Evolutionary conservation across 2,113 vertebrate species (phyloP), one percentile per base, ranked within the genome.

Genomic region (Catagonus wagneri): DNA sequence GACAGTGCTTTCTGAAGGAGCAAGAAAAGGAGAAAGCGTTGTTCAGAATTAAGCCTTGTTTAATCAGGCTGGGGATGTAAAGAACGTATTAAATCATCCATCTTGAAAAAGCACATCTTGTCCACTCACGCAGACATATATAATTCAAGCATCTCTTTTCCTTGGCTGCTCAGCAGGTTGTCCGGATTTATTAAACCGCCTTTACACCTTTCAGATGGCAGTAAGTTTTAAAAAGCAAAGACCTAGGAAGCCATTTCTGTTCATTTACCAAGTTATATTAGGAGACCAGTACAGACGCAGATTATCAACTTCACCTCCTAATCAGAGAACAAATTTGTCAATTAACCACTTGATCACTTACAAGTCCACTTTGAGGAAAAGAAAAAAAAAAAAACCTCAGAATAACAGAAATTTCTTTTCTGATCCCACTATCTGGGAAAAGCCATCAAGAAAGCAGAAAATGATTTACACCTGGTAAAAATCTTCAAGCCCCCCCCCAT

Each of bases 1-100:
- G 98, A 96, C 54, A 72, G 61, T 44, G 84, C 96, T 97, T 94
- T 95, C 66, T 94, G 83, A 96, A 54, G 88, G 52, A 93, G 89
- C 89, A 93, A 96, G 97, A 96, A 97, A 97, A 96, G 74, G 81
- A 97, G 96, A 94, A 80, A 89, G 60, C 90, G 3, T 91, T 86
- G 92, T 89, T 94, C 87, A 90, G 91, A 97, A 97, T 94, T 89
- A 97, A 0, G 0, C 72, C 97, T 93, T 78, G 86, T 94, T 97
- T 97, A 95, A 97, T 89, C 89, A 89, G 72, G 32, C 96, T 93
- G 94, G 88, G 39, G 90, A 95, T 4, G 6, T 44, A 89, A 84
- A 87, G 74, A 79, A 27, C 29, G 96, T 36, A 79, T 80, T 44
- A 56, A 71, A 65, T 94, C 91, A 76, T 54, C 36, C 23, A 83